phyloP scores from a whole-genome alignment of 2,113 vertebrate species.

The Proterorhinus semilunaris region DNA sequence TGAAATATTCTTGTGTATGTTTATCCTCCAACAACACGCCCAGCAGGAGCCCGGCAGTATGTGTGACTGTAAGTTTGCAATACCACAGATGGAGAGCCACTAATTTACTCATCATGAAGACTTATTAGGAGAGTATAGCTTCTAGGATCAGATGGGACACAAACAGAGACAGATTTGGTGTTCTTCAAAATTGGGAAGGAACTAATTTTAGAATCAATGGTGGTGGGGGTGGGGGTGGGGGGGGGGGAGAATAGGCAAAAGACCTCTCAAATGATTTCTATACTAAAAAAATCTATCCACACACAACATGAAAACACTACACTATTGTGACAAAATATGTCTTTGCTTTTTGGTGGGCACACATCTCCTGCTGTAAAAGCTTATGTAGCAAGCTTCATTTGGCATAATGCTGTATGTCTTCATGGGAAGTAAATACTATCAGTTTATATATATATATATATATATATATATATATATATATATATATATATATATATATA shows the following conservation, averaged over 20 bases:
- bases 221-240: too few relatives aligned
- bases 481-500: neutral
- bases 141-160: conserved; percentile 36
- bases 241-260: neutral
- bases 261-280: neutral
- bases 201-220: conserved; percentile 17
- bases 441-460: conserved; percentile 4
- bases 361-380: conserved; percentile 51
- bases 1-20: conserved; percentile 62
- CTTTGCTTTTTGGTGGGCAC: conserved; percentile 56
- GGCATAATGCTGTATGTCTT: conserved; percentile 13
- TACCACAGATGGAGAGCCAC: conserved; percentile 65
- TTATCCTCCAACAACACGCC: conserved; percentile 62
- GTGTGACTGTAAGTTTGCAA: conserved; percentile 64
- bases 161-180: neutral
- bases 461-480: neutral
- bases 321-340: conserved; percentile 34
- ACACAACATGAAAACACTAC: neutral
- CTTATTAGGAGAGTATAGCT: conserved; percentile 48
- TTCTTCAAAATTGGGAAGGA: conserved; percentile 16
- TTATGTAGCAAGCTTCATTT: conserved; percentile 43
- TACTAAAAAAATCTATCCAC: neutral
- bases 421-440: conserved; percentile 11
- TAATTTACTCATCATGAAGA: conserved; percentile 70
- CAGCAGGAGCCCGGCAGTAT: conserved; percentile 62